Evolutionary conservation across 2,797 vertebrate species (phyloP).

Genomic region (Falco biarmicus): DNA sequence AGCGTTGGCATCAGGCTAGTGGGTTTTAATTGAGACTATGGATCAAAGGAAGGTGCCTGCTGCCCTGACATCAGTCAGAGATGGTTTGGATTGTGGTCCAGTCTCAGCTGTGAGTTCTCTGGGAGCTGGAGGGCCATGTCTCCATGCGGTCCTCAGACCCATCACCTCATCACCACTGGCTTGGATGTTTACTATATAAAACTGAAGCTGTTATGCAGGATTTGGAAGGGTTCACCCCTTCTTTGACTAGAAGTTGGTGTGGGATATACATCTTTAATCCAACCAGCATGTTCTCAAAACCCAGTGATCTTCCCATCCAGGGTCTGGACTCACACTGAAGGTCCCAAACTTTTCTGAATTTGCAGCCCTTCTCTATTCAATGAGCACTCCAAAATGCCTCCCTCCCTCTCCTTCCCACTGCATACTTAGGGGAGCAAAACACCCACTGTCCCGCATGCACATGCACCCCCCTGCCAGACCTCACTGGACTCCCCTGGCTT

Average conservation of each 20-base stretch:
- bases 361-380: background rate
- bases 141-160: background rate
- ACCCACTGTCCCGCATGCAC: too few relatives aligned
- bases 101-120: background rate
- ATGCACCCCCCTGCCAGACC: accelerated
- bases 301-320: accelerated
- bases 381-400: background rate
- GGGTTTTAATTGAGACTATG: background rate
- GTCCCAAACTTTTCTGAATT: background rate
- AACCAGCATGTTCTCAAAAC: background rate
- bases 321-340: background rate
- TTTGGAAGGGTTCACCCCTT: accelerated
- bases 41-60: background rate
- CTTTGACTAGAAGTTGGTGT: background rate
- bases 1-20: background rate
- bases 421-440: background rate
- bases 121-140: background rate
- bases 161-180: background rate
- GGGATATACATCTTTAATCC: background rate
- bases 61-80: background rate
- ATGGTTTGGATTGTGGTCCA: background rate
- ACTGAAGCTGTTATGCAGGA: background rate
- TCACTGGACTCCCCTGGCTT: background rate
- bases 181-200: background rate
- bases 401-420: background rate